Evolutionary conservation across 2,888 invertebrate species (phyloP).

Genomic region (Drosophila setosimentum): DNA sequence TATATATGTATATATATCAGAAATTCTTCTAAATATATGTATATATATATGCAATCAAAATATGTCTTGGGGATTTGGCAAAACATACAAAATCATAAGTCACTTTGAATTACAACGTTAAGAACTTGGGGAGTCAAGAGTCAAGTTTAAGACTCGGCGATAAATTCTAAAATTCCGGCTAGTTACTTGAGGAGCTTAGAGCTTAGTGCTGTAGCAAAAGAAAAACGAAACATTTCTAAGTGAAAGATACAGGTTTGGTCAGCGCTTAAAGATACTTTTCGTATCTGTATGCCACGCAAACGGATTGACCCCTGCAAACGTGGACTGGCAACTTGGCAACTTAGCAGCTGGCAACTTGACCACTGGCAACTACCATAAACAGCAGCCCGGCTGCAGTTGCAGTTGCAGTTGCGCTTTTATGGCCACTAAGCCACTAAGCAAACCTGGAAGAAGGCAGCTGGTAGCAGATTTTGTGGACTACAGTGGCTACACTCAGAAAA

Average conservation of each 20-base stretch:
- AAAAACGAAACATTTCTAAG: conserved; percentile 34
- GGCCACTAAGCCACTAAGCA: conserved; percentile 26
- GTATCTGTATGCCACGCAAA: conserved; percentile 45
- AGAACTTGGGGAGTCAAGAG: conserved; percentile 1
- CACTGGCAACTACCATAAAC: conserved; percentile 64
- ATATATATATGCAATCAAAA: neutral
- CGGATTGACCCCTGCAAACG: conserved; percentile 57
- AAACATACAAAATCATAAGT: neutral
- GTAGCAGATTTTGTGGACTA: neutral
- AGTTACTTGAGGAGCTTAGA: conserved; percentile 2
- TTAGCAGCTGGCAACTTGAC: conserved; percentile 34
- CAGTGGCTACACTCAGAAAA: neutral
- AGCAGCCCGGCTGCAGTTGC: conserved; percentile 31
- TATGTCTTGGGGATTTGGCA: neutral
- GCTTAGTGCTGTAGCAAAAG: neutral
- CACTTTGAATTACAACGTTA: neutral
- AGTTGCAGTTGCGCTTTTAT: conserved; percentile 59
- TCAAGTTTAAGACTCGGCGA: neutral
- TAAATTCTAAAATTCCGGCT: conserved; percentile 12
- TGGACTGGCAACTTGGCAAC: conserved; percentile 19
- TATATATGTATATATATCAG: neutral
- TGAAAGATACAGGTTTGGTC: conserved; percentile 54
- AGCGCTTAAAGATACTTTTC: conserved; percentile 16
- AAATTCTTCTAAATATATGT: no score
- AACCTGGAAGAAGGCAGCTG: conserved; percentile 11